A percentile compares a stretch with the other conserved stretches of the same genome.
These are phyloP conservation scores for Aegithalos caudatus DNA, from an alignment of 2,113 vertebrate genomes.

Conservation along the genomic window DNA sequence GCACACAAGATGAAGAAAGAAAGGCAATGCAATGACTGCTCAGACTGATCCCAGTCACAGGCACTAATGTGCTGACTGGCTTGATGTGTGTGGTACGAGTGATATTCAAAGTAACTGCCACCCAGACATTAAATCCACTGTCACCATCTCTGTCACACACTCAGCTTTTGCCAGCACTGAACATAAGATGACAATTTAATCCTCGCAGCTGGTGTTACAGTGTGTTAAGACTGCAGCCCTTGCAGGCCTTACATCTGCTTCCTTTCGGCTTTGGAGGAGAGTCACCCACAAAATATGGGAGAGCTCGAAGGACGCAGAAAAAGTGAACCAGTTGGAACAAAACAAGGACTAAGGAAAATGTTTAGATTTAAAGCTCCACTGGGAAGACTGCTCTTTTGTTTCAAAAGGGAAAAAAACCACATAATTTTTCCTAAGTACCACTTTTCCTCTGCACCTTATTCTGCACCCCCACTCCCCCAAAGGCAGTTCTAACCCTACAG, in stretches of 20 bases:
- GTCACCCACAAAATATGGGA: neutral
- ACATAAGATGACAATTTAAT: conserved; percentile 22
- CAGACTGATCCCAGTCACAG: neutral
- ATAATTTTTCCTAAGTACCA: neutral
- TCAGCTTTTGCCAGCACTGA: conserved; percentile 3
- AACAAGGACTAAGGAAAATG: neutral
- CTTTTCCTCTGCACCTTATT: neutral
- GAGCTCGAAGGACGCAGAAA: neutral
- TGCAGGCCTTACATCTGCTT: neutral
- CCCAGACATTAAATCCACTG: neutral
- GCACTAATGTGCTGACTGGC: neutral
- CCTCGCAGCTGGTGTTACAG: conserved; percentile 15
- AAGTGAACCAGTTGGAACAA: neutral
- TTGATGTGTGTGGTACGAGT: neutral
- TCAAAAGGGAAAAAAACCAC: neutral
- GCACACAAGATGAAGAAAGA: neutral
- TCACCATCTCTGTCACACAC: neutral
- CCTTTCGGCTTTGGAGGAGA: neutral
- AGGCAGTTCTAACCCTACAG: neutral
- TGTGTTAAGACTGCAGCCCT: neutral
- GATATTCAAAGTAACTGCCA: neutral
- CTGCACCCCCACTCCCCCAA: neutral
- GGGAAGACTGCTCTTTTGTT: neutral
- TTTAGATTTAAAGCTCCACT: neutral
- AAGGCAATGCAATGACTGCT: neutral